phyloP scores from a whole-genome alignment of 2,113 vertebrate genomes.

The Acinonyx jubatus region DNA sequence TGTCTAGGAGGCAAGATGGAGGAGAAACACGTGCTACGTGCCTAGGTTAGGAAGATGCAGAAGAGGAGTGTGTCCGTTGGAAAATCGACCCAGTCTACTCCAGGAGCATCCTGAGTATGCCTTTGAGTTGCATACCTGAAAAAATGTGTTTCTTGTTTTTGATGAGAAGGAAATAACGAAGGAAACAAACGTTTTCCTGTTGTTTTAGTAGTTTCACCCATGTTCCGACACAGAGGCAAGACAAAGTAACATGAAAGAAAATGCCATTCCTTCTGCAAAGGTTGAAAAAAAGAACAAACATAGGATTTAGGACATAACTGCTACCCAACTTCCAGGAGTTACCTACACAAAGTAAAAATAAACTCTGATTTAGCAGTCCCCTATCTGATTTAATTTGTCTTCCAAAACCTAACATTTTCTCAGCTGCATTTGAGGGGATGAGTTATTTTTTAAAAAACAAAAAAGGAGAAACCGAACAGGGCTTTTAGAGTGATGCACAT shows the following conservation, averaged over 20 bases:
- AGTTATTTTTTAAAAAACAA: constrained; percentile 53
- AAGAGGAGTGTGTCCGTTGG: neutral
- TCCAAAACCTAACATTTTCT: constrained; percentile 75
- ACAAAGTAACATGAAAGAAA: neutral
- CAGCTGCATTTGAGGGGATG: constrained; percentile 66
- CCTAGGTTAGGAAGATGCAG: neutral
- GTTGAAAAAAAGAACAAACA: neutral
- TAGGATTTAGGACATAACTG: neutral
- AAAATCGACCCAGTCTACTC: neutral
- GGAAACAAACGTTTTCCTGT: neutral
- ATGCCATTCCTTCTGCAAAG: neutral
- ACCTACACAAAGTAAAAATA: constrained; percentile 46
- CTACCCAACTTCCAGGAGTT: constrained; percentile 16
- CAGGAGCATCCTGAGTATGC: neutral
- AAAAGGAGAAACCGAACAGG: constrained; percentile 64
- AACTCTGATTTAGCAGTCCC: constrained; percentile 28
- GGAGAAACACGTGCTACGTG: neutral
- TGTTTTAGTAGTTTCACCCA: neutral
- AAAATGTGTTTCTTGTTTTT: neutral
- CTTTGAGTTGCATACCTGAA: neutral
- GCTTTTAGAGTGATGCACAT: constrained; percentile 69
- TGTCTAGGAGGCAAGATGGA: neutral
- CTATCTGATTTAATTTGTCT: constrained; percentile 55
- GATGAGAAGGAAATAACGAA: neutral
- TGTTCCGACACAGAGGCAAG: neutral